These are phyloP conservation scores for Drosophila obscura DNA, from an alignment of 1,140 invertebrate genomes.

Conservation along the genomic window DNA sequence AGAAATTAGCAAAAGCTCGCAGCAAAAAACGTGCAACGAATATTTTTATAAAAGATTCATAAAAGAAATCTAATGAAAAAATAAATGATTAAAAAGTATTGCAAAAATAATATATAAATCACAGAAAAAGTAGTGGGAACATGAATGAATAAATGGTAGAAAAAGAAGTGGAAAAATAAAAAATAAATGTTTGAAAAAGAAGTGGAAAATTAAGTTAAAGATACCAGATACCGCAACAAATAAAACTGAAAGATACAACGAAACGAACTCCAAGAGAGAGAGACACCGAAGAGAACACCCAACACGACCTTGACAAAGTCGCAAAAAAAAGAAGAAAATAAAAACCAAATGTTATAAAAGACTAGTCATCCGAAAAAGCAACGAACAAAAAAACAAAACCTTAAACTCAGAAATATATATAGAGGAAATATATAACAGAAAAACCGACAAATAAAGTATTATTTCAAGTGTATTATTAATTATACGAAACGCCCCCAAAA, in stretches of 20 bases:
- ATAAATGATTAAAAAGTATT: constrained; percentile 7
- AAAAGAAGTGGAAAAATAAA: constrained; percentile 2
- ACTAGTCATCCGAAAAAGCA: constrained; percentile 58
- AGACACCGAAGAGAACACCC: constrained; percentile 38
- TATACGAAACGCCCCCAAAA: constrained; percentile 48
- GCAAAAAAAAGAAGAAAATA: constrained; percentile 35
- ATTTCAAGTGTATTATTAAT: constrained; percentile 72
- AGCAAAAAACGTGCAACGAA: constrained; percentile 58
- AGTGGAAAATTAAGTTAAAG: constrained; percentile 9
- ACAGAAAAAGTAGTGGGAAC: neutral
- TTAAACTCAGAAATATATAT: neutral
- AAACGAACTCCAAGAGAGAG: constrained; percentile 22
- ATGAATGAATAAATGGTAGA: neutral
- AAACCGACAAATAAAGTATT: constrained; percentile 61
- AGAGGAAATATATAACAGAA: constrained; percentile 21
- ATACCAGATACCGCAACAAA: constrained; percentile 43
- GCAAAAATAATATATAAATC: constrained; percentile 12
- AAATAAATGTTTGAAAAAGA: constrained; percentile 10
- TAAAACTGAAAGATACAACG: constrained; percentile 49
- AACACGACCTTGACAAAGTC: constrained; percentile 72
- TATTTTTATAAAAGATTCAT: constrained; percentile 25
- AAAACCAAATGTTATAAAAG: constrained; percentile 32
- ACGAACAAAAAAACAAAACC: constrained; percentile 50
- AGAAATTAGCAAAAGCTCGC: constrained; percentile 50
- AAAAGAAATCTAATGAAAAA: constrained; percentile 2